phyloP scores from a whole-genome alignment of 1,140 invertebrate species.

The Lordiphosa mommai region DNA sequence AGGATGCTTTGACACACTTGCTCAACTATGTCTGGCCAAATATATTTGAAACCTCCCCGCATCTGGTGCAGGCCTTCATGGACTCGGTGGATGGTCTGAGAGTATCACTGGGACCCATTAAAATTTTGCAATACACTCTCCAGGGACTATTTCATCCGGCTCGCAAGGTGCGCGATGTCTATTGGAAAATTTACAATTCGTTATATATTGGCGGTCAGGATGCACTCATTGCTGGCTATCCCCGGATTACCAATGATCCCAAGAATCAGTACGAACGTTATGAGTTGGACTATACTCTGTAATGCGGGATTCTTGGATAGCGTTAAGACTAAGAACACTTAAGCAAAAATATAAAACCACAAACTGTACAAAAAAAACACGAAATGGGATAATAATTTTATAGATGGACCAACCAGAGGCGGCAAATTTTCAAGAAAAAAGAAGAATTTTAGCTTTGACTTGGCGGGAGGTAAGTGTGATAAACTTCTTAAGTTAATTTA shows the following conservation, averaged over 20 bases:
- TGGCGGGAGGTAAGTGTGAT: no score
- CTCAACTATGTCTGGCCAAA: conserved; percentile 99
- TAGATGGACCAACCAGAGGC: no score
- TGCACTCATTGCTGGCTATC: conserved; percentile 98
- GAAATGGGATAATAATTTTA: no score
- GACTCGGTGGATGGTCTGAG: conserved; percentile 98
- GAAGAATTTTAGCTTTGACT: no score
- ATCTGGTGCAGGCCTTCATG: conserved; percentile 99
- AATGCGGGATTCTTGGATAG: conserved; percentile 70
- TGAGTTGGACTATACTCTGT: conserved; percentile 97
- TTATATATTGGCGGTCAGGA: conserved; percentile 99
- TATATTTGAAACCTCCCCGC: conserved; percentile 99
- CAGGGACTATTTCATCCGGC: conserved; percentile 99
- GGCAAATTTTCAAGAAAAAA: no score
- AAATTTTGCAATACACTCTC: conserved; percentile 96
- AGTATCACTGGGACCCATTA: conserved; percentile 97
- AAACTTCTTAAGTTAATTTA: no score
- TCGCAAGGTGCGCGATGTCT: conserved; percentile 98
- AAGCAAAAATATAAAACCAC: no score
- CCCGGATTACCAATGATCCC: conserved; percentile 95
- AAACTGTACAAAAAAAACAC: no score
- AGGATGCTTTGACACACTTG: conserved; percentile 97
- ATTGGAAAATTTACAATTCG: conserved; percentile 99
- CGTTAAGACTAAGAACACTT: no score
- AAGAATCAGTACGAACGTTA: conserved; percentile 98